Conservation (phyloP, 2,113 vertebrate species). For the Oreotrochilus melanogaster region DNA sequence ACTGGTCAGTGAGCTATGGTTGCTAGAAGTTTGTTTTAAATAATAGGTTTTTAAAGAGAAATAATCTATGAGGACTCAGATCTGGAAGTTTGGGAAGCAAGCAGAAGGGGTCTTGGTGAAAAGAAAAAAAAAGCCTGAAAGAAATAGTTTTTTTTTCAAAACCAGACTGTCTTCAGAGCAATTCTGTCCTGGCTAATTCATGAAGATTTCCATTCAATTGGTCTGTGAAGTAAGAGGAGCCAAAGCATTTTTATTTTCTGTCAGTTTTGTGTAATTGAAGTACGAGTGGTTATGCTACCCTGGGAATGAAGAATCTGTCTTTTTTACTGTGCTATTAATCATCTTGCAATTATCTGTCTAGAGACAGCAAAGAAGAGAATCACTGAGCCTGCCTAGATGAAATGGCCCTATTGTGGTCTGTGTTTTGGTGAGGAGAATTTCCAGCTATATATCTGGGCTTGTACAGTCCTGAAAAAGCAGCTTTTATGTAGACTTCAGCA, state of each 20-base stretch:
- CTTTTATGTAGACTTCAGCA: neutral
- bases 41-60: neutral
- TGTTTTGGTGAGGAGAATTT: neutral
- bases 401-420: neutral
- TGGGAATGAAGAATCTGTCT: neutral
- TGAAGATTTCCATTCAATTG: neutral
- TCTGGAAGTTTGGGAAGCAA: neutral
- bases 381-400: neutral
- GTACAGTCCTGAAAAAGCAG: neutral
- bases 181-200: neutral
- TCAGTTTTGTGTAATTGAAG: neutral
- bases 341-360: neutral
- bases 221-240: neutral
- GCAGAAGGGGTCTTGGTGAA: neutral
- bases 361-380: neutral
- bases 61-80: rapidly evolving
- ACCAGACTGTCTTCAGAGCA: neutral
- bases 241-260: neutral
- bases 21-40: neutral
- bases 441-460: neutral
- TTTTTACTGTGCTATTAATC: neutral
- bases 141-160: neutral
- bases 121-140: neutral
- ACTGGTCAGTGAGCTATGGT: rapidly evolving
- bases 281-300: neutral